A percentile compares a stretch with the other conserved stretches of the same genome.
phyloP scores from a whole-genome alignment of 2,888 invertebrate genomes.

The Blastobasis lacticolella region DNA sequence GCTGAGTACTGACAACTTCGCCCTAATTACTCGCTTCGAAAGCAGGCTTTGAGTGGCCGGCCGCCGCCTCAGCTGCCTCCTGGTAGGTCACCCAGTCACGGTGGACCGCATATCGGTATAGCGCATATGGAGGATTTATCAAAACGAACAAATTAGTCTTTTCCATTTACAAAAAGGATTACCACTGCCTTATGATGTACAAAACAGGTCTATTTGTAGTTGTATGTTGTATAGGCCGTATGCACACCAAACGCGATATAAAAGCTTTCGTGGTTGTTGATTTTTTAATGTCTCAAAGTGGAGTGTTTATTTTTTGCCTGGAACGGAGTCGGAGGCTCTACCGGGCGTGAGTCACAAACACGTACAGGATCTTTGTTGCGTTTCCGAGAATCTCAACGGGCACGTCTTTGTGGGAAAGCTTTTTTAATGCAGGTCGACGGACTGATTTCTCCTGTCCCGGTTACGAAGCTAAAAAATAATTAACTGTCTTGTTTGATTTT shows the following conservation, averaged over 20 bases:
- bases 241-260: too few relatives aligned
- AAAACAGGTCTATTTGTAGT: too few relatives aligned
- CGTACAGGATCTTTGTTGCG: slow-evolving; percentile 69
- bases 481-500: slow-evolving; percentile 30
- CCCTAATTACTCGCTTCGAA: slow-evolving; percentile 40
- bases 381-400: slow-evolving; percentile 62
- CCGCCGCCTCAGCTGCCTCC: too few relatives aligned
- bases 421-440: slow-evolving; percentile 60
- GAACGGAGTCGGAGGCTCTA: slow-evolving; percentile 44
- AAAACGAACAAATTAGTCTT: too few relatives aligned
- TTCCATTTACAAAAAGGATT: too few relatives aligned
- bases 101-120: too few relatives aligned
- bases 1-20: slow-evolving; percentile 45
- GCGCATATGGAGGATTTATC: too few relatives aligned
- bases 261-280: not conserved
- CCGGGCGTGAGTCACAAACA: slow-evolving; percentile 55
- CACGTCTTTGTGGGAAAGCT: slow-evolving; percentile 63
- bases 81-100: too few relatives aligned
- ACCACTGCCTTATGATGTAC: too few relatives aligned
- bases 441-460: slow-evolving; percentile 57
- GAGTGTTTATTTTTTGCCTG: slow-evolving; percentile 33
- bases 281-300: slow-evolving; percentile 18
- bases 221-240: too few relatives aligned
- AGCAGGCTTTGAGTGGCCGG: slow-evolving; percentile 3
- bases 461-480: slow-evolving; percentile 37